Percentiles rank a stretch among this genome's conserved stretches.
phyloP scores from a whole-genome alignment of 2,888 invertebrate species.

The Archaeoteleia sp. region DNA sequence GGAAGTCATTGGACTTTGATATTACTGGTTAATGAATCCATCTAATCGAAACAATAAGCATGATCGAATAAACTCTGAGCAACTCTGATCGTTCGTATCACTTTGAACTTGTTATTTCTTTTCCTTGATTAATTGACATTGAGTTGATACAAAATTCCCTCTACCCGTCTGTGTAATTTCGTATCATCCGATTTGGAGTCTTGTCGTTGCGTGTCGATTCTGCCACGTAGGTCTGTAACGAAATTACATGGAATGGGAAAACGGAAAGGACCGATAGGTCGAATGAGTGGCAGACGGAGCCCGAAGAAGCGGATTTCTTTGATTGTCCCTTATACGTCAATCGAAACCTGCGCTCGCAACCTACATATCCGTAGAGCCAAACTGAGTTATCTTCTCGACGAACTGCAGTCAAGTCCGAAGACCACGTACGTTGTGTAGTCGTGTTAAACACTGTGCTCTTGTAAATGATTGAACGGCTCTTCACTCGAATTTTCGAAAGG shows the following conservation, averaged over 20 bases:
- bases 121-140: constrained; percentile 39
- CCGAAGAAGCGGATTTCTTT: constrained; percentile 52
- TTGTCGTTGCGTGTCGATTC: constrained; percentile 40
- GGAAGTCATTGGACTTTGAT: no score
- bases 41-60: no score
- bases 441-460: constrained; percentile 20
- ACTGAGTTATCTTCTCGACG: constrained; percentile 54
- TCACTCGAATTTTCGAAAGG: neutral
- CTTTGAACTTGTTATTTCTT: neutral
- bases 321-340: constrained; percentile 58
- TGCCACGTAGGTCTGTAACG: constrained; percentile 57
- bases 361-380: constrained; percentile 46
- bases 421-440: constrained; percentile 24
- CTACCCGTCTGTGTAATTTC: constrained; percentile 26
- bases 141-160: constrained; percentile 41
- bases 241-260: constrained; percentile 49
- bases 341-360: constrained; percentile 39
- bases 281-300: constrained; percentile 52
- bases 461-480: constrained; percentile 25
- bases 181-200: constrained; percentile 31
- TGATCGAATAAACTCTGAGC: no score
- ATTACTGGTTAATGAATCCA: no score
- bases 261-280: constrained; percentile 40
- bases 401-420: constrained; percentile 14
- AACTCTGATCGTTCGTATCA: neutral